These are phyloP conservation scores for Chaetogeoica ovagalla DNA, from an alignment of 2,888 invertebrate species.

Conservation along the genomic window DNA sequence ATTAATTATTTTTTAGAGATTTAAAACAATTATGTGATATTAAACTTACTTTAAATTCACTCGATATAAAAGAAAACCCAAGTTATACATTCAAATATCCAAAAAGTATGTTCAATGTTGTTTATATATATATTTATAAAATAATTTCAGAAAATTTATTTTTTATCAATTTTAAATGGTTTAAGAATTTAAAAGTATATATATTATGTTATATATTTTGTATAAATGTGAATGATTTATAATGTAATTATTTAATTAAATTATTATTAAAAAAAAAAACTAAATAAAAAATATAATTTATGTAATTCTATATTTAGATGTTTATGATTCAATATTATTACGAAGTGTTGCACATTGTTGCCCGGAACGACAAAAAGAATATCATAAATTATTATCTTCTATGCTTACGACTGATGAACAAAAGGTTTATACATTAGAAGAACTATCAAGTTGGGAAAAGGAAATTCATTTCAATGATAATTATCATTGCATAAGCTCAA, in stretches of 20 bases:
- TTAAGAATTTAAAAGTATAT: too few species aligned
- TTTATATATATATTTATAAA: not conserved
- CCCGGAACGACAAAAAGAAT: slow-evolving; percentile 19
- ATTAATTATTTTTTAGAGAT: slow-evolving; percentile 17
- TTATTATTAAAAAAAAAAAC: not conserved
- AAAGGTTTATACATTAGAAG: slow-evolving; percentile 56
- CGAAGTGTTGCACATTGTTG: slow-evolving; percentile 42
- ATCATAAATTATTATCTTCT: slow-evolving; percentile 29
- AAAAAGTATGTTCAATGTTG: slow-evolving; percentile 30
- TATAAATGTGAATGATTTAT: too few species aligned
- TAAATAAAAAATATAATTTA: not conserved
- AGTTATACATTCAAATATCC: slow-evolving; percentile 28
- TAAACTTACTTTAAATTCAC: slow-evolving; percentile 26
- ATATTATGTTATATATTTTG: too few species aligned
- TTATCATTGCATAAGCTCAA: slow-evolving; percentile 61
- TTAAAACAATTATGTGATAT: slow-evolving; percentile 15
- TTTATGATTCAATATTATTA: slow-evolving; percentile 42
- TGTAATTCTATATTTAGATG: slow-evolving; percentile 29
- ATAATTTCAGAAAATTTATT: too few species aligned
- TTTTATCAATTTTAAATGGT: too few species aligned
- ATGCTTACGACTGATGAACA: slow-evolving; percentile 24
- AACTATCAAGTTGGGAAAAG: slow-evolving; percentile 62
- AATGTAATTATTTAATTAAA: too few species aligned
- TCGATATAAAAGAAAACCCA: slow-evolving; percentile 11
- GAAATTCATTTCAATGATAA: slow-evolving; percentile 60